Evolutionary conservation across 2,113 vertebrate genomes (phyloP).

Genomic region (Rhipidura dahli): DNA sequence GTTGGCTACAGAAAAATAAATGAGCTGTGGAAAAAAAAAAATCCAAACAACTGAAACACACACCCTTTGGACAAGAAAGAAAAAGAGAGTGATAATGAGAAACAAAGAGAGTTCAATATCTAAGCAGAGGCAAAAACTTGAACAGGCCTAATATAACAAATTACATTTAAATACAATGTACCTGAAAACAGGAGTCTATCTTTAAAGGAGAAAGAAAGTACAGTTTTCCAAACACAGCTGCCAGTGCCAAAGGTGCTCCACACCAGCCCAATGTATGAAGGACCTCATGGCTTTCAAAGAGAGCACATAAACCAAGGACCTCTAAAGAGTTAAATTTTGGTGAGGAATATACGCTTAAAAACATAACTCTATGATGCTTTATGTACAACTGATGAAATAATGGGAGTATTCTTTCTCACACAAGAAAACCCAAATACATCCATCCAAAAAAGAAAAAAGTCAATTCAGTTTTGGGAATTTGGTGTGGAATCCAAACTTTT

Average conservation of each 20-base stretch:
- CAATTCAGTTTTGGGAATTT: neutral
- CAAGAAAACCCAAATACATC: neutral
- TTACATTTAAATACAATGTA: neutral
- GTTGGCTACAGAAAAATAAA: neutral
- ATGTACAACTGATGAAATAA: neutral
- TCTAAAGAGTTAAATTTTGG: neutral
- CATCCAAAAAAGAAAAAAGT: neutral
- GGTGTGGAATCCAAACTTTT: neutral
- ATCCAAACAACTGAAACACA: neutral
- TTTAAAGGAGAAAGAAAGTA: neutral
- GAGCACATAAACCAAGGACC: neutral
- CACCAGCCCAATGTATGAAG: neutral
- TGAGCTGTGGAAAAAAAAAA: neutral
- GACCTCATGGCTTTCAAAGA: neutral
- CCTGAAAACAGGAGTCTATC: neutral
- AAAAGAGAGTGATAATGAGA: neutral
- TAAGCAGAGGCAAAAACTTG: neutral
- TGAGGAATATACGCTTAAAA: neutral
- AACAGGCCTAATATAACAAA: neutral
- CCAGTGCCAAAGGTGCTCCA: neutral
- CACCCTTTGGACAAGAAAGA: neutral
- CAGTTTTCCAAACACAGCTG: neutral
- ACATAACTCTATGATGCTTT: rapidly evolving
- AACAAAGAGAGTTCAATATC: neutral
- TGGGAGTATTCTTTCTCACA: rapidly evolving